Percentiles rank a stretch among this genome's conserved stretches.
Evolutionary conservation across 2,797 vertebrate genomes (phyloP).

Genomic region (Pipistrellus pipistrellus): DNA sequence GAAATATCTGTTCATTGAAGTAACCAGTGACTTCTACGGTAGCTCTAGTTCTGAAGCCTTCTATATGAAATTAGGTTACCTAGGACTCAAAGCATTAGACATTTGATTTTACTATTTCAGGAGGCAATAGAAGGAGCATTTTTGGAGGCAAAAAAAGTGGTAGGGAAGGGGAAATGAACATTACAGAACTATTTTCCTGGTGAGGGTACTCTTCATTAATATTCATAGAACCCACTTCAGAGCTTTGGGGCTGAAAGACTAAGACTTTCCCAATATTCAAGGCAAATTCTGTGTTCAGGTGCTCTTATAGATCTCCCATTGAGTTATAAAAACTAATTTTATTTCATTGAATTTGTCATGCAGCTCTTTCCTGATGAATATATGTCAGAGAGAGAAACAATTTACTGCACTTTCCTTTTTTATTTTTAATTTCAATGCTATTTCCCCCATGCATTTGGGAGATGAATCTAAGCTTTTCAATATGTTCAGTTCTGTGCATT

Average conservation of each 20-base stretch:
- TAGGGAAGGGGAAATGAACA: background rate
- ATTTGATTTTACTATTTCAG: slow-evolving; percentile 15
- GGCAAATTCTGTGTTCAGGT: slow-evolving; percentile 39
- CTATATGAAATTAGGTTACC: slow-evolving; percentile 1
- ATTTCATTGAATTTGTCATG: slow-evolving; percentile 58
- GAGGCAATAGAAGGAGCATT: background rate
- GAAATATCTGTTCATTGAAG: background rate
- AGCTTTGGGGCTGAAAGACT: slow-evolving; percentile 9
- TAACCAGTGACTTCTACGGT: background rate
- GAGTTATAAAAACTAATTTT: slow-evolving; percentile 68
- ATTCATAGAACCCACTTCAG: slow-evolving; percentile 27
- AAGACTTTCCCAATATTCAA: slow-evolving; percentile 50
- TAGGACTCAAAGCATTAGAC: background rate
- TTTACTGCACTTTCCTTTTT: slow-evolving; percentile 13
- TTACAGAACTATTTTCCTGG: slow-evolving; percentile 22
- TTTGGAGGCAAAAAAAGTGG: accelerated
- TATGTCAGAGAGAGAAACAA: slow-evolving; percentile 24
- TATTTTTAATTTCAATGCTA: slow-evolving; percentile 67
- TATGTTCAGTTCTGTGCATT: slow-evolving; percentile 73
- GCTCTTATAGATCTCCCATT: slow-evolving; percentile 12
- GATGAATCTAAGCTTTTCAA: slow-evolving; percentile 68
- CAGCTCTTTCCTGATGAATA: slow-evolving; percentile 37
- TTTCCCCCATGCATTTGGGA: slow-evolving; percentile 52
- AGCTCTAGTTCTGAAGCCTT: background rate
- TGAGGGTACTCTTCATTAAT: slow-evolving; percentile 39